Evolutionary conservation across 1,140 invertebrate species (phyloP), one percentile per base, ranked within the genome.

Genomic region (Temnothorax nylanderi): DNA sequence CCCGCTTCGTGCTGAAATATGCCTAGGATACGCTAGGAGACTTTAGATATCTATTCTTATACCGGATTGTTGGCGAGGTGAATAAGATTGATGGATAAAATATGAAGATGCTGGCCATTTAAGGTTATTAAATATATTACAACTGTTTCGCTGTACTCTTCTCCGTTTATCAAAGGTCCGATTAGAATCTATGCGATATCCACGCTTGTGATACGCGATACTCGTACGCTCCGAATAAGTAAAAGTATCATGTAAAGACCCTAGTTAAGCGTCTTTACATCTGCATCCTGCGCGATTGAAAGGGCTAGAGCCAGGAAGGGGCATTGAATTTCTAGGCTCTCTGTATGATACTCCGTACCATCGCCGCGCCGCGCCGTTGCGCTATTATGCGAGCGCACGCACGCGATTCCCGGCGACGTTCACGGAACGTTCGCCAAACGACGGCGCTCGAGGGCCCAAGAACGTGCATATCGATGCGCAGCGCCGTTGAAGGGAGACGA

Each of bases 351-450:
- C 41, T 58, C 18, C 69, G 78, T 69, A 58, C 26, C 26, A 26
- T 26, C 0, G 26, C 26, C 26, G 78, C 18, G 65, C 49, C 47
- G 37, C 26, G 78, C 41, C 72, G 58, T 62, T 26, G 81, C 41
- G 72, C 80, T 84, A 84, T 84, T 84, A 75, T 84, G 80, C 69
- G 41, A 84, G 56, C 65, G 34, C 80, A 84, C 69, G 80, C 80
- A 84, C 80, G 69, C 80, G 80, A 84, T 84, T 84, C 69, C 54
- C 80, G 54, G 4, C 54, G 69, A 84, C 69, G 80, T 84, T 82
- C 26, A 54, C 80, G 65, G 54, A 72, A 72, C 67, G 65, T 72
- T 74, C 54, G 44, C 67, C 54, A 60, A 71, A 65, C 34, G 80
- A 84, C 41, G 54, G 62, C 41, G 80, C 69, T 84, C 69, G 69